These are phyloP conservation scores for Tragulus kanchil DNA, from an alignment of 2,113 vertebrate species.

Conservation along the genomic window DNA sequence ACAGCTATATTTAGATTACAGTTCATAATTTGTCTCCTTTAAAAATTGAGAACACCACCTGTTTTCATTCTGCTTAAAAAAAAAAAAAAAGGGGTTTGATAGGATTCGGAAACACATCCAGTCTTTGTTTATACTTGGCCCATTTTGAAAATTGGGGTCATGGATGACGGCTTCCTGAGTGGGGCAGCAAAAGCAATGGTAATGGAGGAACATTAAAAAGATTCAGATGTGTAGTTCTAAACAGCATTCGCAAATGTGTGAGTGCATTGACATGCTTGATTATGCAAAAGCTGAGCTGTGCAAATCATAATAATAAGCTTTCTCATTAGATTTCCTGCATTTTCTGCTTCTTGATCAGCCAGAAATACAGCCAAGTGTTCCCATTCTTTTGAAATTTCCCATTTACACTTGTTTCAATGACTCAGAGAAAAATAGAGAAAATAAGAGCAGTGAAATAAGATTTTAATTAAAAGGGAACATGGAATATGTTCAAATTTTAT, in stretches of 20 bases:
- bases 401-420: constrained; percentile 68
- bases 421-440: constrained; percentile 61
- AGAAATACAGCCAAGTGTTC: constrained; percentile 67
- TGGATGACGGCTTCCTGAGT: constrained; percentile 77
- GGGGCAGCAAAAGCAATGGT: constrained; percentile 76
- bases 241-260: constrained; percentile 73
- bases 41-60: constrained; percentile 72
- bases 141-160: constrained; percentile 81
- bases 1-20: constrained; percentile 64
- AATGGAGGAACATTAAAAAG: constrained; percentile 79
- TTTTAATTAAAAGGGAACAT: constrained; percentile 72
- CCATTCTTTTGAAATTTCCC: constrained; percentile 66
- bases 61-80: constrained; percentile 62
- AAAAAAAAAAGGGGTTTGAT: constrained; percentile 36
- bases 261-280: constrained; percentile 81
- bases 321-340: constrained; percentile 83
- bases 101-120: constrained; percentile 75
- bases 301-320: constrained; percentile 84
- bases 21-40: constrained; percentile 70
- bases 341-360: constrained; percentile 82
- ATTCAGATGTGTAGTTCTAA: constrained; percentile 77
- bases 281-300: constrained; percentile 83
- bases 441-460: constrained; percentile 34
- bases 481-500: constrained; percentile 54
- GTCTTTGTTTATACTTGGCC: constrained; percentile 77